These are phyloP conservation scores for Tribolium freemani DNA, from an alignment of 2,888 invertebrate genomes.

Conservation along the genomic window DNA sequence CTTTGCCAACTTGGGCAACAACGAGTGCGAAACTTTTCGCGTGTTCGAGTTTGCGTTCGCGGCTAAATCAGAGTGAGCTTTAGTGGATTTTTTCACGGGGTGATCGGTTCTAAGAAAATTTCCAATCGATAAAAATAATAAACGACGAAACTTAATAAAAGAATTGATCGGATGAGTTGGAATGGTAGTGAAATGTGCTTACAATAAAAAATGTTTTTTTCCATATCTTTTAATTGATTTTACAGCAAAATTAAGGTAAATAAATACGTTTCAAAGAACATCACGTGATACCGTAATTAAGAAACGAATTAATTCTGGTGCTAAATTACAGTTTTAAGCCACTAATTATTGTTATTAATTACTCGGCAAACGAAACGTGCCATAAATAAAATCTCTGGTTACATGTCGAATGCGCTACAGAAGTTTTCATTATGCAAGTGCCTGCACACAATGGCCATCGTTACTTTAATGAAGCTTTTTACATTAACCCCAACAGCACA, in stretches of 20 bases:
- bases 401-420: neutral
- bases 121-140: conserved; percentile 16
- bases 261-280: neutral
- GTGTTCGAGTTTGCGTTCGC: conserved; percentile 42
- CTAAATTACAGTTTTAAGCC: neutral
- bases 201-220: conserved; percentile 11
- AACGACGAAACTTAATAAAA: conserved; percentile 30
- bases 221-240: conserved; percentile 41
- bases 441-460: neutral
- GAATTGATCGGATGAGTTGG: conserved; percentile 51
- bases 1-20: conserved; percentile 57
- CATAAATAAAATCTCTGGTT: neutral
- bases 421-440: conserved; percentile 10
- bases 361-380: neutral
- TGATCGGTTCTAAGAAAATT: conserved; percentile 9
- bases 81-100: neutral
- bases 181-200: conserved; percentile 35
- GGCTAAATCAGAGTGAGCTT: conserved; percentile 38
- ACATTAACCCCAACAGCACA: conserved; percentile 8
- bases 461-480: conserved; percentile 13
- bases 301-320: neutral
- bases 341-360: conserved; percentile 1
- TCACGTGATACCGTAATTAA: conserved; percentile 11
- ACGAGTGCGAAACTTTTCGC: conserved; percentile 55
- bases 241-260: conserved; percentile 37